These are phyloP conservation scores for Caenorhabditis zanzibari DNA, from an alignment of 2,888 invertebrate species.

Conservation along the genomic window DNA sequence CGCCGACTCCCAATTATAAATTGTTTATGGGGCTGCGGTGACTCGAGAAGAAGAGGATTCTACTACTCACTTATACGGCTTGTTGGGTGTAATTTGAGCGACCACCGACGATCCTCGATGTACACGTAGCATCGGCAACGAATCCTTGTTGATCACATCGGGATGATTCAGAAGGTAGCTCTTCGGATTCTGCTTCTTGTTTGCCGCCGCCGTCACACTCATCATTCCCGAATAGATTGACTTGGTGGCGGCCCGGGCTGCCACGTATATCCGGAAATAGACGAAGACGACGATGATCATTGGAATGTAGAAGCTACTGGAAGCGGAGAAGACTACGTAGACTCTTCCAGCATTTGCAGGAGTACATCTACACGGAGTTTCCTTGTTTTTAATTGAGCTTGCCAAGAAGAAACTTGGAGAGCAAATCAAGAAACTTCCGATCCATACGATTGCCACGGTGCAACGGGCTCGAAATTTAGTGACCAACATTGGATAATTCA, in stretches of 20 bases:
- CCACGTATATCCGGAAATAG: conserved; percentile 96
- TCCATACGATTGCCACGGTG: conserved; percentile 89
- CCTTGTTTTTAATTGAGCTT: conserved; percentile 76
- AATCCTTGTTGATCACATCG: conserved; percentile 77
- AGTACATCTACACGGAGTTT: conserved; percentile 88
- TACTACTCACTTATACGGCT: conserved; percentile 64
- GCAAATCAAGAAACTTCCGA: conserved; percentile 95
- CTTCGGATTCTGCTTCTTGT: conserved; percentile 82
- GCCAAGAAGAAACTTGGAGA: conserved; percentile 90
- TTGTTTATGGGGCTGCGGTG: conserved; percentile 40
- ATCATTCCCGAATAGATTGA: conserved; percentile 81
- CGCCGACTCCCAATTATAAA: conserved; percentile 53
- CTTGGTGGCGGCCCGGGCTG: conserved; percentile 87
- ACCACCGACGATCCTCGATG: conserved; percentile 80
- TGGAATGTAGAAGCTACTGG: conserved; percentile 98
- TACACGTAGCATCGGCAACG: conserved; percentile 81
- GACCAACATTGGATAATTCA: conserved; percentile 93
- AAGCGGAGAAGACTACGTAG: conserved; percentile 91
- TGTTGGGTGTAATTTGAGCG: conserved; percentile 58
- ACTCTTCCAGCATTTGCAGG: conserved; percentile 92
- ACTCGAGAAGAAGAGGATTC: conserved; percentile 9
- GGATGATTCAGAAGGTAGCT: conserved; percentile 81
- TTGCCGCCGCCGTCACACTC: conserved; percentile 77
- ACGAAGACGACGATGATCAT: conserved; percentile 99
- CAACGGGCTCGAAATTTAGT: conserved; percentile 85